Evolutionary conservation across 2,888 invertebrate genomes (phyloP).

Genomic region (Leptodirus hochenwartii): DNA sequence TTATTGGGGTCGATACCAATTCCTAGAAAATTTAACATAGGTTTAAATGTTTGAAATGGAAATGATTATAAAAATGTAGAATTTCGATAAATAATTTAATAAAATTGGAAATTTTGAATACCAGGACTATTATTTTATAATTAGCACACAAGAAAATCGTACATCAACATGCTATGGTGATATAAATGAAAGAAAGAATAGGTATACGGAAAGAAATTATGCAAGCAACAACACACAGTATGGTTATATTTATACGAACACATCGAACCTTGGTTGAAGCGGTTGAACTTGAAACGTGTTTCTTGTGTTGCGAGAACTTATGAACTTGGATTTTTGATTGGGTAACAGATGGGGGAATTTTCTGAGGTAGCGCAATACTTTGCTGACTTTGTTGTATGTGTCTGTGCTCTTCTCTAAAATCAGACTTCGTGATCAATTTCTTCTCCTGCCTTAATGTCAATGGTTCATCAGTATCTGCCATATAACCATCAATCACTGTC

Average conservation of each 20-base stretch:
- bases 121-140: too few relatives aligned
- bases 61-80: slow-evolving; percentile 2
- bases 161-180: too few relatives aligned
- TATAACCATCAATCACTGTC: slow-evolving; percentile 38
- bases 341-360: slow-evolving; percentile 11
- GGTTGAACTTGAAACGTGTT: slow-evolving; percentile 20
- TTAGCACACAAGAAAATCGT: too few relatives aligned
- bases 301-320: slow-evolving; percentile 22
- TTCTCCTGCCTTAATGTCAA: slow-evolving; percentile 18
- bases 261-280: slow-evolving; percentile 26
- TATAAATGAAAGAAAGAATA: too few relatives aligned
- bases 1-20: slow-evolving; percentile 31
- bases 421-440: slow-evolving; percentile 11
- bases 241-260: background rate
- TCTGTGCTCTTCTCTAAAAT: slow-evolving; percentile 16
- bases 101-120: too few relatives aligned
- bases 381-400: slow-evolving; percentile 3
- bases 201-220: too few relatives aligned
- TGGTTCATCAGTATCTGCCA: slow-evolving; percentile 52
- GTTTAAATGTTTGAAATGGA: slow-evolving; percentile 3
- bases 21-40: slow-evolving; percentile 34
- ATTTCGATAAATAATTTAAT: too few relatives aligned
- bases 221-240: slow-evolving; percentile 3
- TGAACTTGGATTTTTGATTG: slow-evolving; percentile 14
- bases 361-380: background rate